phyloP scores from a whole-genome alignment of 2,888 invertebrate genomes.

The Meghimatium bilineatum region DNA sequence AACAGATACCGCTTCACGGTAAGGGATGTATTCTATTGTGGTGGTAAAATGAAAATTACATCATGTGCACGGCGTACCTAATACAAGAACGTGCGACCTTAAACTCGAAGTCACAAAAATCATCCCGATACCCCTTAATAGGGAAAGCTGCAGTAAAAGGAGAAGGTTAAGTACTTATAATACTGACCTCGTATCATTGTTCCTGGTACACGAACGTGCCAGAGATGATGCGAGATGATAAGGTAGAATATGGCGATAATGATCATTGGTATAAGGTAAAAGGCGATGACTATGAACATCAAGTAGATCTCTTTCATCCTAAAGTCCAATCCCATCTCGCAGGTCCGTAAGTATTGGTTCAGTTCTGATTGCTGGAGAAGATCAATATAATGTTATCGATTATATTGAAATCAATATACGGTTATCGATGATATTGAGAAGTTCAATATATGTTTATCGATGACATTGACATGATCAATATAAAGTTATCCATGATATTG shows the following conservation, averaged over 20 bases:
- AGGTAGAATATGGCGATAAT: constrained; percentile 55
- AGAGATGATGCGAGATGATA: constrained; percentile 55
- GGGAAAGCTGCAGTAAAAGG: background rate
- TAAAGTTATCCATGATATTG: too few species aligned
- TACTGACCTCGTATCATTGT: constrained; percentile 40
- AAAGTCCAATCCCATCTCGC: constrained; percentile 37
- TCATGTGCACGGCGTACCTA: too few species aligned
- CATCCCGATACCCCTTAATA: too few species aligned
- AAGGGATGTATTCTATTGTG: too few species aligned
- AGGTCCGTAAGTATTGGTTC: constrained; percentile 48
- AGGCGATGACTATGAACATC: constrained; percentile 50
- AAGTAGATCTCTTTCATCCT: constrained; percentile 46
- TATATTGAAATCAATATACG: too few species aligned
- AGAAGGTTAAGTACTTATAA: background rate
- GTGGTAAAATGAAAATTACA: too few species aligned
- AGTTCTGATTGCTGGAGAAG: constrained; percentile 44
- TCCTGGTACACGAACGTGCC: constrained; percentile 54
- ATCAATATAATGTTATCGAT: background rate
- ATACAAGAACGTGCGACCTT: too few species aligned
- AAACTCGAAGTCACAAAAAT: too few species aligned
- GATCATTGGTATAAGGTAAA: constrained; percentile 54
- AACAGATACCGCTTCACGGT: too few species aligned
- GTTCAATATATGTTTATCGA: too few species aligned
- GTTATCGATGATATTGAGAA: too few species aligned
- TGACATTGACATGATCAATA: too few species aligned